Evolutionary conservation across 2,113 vertebrate genomes (phyloP).

Genomic region (Cygnus atratus): DNA sequence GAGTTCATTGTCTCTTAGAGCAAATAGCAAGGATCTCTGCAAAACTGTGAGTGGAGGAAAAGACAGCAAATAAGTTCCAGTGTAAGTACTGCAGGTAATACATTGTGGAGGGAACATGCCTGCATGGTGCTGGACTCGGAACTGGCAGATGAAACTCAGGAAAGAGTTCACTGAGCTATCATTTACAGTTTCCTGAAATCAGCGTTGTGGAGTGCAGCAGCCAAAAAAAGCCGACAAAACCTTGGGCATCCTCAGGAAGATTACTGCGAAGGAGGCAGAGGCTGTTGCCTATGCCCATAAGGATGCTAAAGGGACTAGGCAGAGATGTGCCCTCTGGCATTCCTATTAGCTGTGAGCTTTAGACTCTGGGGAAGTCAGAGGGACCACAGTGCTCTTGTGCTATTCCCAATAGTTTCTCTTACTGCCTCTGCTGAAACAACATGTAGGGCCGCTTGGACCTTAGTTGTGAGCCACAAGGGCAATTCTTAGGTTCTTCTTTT

Average conservation of each 20-base stretch:
- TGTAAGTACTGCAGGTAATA: neutral
- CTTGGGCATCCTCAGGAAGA: neutral
- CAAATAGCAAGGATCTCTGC: accelerated
- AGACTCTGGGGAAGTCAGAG: neutral
- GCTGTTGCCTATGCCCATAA: neutral
- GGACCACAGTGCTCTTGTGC: neutral
- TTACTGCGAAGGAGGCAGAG: neutral
- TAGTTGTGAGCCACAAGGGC: neutral
- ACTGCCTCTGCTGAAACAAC: neutral
- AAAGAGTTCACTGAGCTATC: neutral
- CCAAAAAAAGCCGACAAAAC: neutral
- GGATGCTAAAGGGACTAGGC: neutral
- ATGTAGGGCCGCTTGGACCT: no score
- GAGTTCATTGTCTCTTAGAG: neutral
- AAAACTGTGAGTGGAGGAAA: neutral
- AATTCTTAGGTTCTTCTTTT: neutral
- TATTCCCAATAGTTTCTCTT: neutral
- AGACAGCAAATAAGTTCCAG: neutral
- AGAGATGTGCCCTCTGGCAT: neutral
- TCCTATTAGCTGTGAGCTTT: neutral
- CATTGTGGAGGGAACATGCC: neutral
- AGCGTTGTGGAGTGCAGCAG: accelerated
- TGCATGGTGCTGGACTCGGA: accelerated
- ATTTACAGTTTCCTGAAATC: neutral
- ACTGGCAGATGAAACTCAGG: neutral